Conservation (phyloP, 2,113 vertebrate species). For the Callocephalon fimbriatum region DNA sequence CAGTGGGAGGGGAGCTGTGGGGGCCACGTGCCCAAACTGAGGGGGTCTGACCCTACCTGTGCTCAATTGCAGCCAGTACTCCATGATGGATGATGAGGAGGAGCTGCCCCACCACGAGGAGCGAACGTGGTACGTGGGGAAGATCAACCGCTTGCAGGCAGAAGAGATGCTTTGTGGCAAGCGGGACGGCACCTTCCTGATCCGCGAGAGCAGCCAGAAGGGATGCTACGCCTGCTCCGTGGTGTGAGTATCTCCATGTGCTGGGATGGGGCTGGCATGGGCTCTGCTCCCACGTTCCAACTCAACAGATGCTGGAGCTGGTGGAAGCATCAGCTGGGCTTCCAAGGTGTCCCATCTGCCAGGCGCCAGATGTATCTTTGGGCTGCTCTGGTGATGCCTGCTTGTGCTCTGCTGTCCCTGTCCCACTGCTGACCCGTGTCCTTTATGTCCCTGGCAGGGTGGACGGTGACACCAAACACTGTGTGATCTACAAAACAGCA, state of each 20-base stretch:
- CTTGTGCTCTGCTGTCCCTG: neutral
- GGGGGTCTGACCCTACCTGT: neutral
- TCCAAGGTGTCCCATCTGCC: neutral
- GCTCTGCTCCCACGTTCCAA: accelerated
- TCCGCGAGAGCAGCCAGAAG: slow-evolving; percentile 85
- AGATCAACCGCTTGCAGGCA: slow-evolving; percentile 82
- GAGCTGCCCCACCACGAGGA: slow-evolving; percentile 84
- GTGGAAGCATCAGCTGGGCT: neutral
- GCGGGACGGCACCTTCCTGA: slow-evolving; percentile 83
- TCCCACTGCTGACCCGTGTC: neutral
- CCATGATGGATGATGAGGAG: slow-evolving; percentile 82
- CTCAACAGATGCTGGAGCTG: neutral
- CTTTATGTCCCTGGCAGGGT: slow-evolving; percentile 74
- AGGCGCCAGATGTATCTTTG: neutral
- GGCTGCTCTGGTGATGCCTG: accelerated
- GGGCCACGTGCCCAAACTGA: accelerated
- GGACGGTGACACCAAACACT: slow-evolving; percentile 91
- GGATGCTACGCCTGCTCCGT: slow-evolving; percentile 85
- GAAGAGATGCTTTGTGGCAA: slow-evolving; percentile 83
- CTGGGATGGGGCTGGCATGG: accelerated
- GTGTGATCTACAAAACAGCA: slow-evolving; percentile 90
- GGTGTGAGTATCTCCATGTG: slow-evolving; percentile 75
- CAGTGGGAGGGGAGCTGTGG: neutral
- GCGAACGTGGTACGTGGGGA: slow-evolving; percentile 84
- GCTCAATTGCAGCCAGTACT: slow-evolving; percentile 70